Evolutionary conservation across 2,888 invertebrate genomes (phyloP).

Genomic region (Cryptophagus acutangulus): DNA sequence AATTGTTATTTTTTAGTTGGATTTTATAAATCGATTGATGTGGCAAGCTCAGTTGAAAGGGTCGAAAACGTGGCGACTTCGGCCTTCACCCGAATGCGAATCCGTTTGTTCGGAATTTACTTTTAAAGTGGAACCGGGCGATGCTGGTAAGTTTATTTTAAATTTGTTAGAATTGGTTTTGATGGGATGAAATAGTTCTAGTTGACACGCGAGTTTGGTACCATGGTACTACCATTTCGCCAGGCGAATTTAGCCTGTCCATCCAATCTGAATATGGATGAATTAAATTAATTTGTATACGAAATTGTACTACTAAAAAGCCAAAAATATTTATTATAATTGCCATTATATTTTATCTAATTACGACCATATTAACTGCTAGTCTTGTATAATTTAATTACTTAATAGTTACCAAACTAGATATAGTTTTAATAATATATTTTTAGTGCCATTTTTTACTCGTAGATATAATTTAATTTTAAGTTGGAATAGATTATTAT

Average conservation of each 20-base stretch:
- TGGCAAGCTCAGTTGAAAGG: conserved; percentile 91
- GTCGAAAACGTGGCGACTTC: conserved; percentile 77
- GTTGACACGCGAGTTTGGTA: conserved; percentile 91
- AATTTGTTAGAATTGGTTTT: conserved; percentile 9
- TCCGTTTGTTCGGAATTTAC: conserved; percentile 65
- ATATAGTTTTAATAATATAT: too few relatives aligned
- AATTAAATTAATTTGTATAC: too few relatives aligned
- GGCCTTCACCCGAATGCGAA: conserved; percentile 86
- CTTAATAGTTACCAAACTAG: too few relatives aligned
- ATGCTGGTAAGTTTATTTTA: conserved; percentile 62
- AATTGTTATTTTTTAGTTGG: conserved; percentile 58
- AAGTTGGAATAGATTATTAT: too few relatives aligned
- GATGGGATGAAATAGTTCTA: conserved; percentile 57
- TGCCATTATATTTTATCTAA: too few relatives aligned
- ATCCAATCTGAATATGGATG: conserved; percentile 90
- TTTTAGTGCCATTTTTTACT: too few relatives aligned
- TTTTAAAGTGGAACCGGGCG: conserved; percentile 78
- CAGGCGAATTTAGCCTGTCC: conserved; percentile 78
- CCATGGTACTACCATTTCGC: conserved; percentile 77
- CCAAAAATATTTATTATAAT: too few relatives aligned
- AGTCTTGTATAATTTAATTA: too few relatives aligned
- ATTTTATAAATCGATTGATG: conserved; percentile 85
- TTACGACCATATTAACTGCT: too few relatives aligned
- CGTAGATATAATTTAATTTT: too few relatives aligned
- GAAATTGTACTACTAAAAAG: too few relatives aligned